These are phyloP conservation scores for Bellardia pandia DNA, from an alignment of 2,888 invertebrate genomes.

Conservation along the genomic window DNA sequence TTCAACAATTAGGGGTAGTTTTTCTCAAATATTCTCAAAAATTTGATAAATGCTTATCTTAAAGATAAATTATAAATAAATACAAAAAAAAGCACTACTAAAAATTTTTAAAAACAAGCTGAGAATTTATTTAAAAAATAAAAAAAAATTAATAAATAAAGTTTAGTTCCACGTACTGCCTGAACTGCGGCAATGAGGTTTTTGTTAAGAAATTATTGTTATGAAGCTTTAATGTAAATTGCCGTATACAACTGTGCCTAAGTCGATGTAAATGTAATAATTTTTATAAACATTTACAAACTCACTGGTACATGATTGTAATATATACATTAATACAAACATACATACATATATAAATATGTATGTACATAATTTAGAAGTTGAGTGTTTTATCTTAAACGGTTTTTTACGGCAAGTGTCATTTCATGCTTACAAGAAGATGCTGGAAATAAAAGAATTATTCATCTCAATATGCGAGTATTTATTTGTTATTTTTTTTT, in stretches of 20 bases:
- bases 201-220: background rate
- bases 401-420: conserved; percentile 29
- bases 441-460: background rate
- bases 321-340: too few species aligned
- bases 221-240: conserved; percentile 8
- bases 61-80: too few species aligned
- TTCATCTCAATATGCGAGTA: background rate
- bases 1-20: too few species aligned
- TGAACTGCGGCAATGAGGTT: background rate
- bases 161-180: background rate
- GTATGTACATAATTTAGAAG: background rate
- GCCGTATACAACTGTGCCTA: background rate
- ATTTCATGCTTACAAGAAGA: background rate
- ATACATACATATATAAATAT: background rate
- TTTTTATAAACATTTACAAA: background rate
- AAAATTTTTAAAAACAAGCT: too few species aligned
- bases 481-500: conserved; percentile 1
- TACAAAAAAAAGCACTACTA: too few species aligned
- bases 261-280: conserved; percentile 3
- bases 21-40: too few species aligned
- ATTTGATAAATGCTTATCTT: too few species aligned
- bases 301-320: too few species aligned
- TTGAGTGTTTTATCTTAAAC: conserved; percentile 30
- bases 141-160: too few species aligned
- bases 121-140: too few species aligned